Evolutionary conservation across 2,113 vertebrate genomes (phyloP), one percentile per base, ranked within the genome.

Genomic region (Thymallus thymallus): DNA sequence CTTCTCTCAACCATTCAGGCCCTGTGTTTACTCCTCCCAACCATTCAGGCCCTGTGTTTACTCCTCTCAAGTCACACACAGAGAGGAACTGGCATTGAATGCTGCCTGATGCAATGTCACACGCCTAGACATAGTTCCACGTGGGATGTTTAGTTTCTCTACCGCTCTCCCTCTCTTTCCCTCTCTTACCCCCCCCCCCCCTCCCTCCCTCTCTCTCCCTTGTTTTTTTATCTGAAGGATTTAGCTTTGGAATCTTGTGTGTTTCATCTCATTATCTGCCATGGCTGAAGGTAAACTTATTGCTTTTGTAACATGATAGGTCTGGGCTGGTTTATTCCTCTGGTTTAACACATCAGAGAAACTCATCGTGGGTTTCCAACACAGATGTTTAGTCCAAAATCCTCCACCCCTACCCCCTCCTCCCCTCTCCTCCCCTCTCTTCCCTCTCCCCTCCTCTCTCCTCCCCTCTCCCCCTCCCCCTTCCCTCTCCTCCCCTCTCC

Each of bases 231-330:
- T 32, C 60, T 48, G 13, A 30, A 74, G 66, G 73, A 80, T 82
- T 81, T 69, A 63, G 64, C 35, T 77, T 55, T 12, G 20, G 20
- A 41, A 41, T 41, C 35, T 41, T 41, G 51, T 51, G 48, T 84
- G 48, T 83, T 75, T 81, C 73, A 73, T 80, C 46, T 75, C 81
- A 45, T 77, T 77, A 29, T 73, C 67, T 23, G 13, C 65, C 55
- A 70, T 30, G 65, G 60, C 69, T 51, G 48, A 56, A 77, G 48
- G 67, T 82, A 63, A 65, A 74, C 58, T 60, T 56, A 71, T 74
- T 83, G 73, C 78, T 76, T 73, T 76, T 16, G 56, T 69, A 75
- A 65, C 65, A 79, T 22, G 58, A 68, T 22, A 67, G 73, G 14
- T 41, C 69, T 60, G 68, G 14, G 22, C 41, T 46, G 23, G 32